Percentiles rank a stretch among this genome's conserved stretches.
Conservation (phyloP, 2,888 invertebrate genomes). For the Linnaemya tessellans region DNA sequence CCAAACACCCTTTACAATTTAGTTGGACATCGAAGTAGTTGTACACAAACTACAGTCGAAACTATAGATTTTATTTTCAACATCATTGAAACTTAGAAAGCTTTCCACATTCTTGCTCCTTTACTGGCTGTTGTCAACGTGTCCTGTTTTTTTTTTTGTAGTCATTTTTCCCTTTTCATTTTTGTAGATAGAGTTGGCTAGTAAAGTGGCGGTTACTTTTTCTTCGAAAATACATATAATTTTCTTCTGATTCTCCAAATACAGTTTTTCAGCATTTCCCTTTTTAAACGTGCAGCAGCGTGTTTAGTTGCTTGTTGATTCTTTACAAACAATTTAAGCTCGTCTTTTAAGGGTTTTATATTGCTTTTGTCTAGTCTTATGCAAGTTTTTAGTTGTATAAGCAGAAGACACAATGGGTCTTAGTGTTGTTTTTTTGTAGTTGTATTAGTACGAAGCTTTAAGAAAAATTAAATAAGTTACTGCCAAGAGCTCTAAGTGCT, state of each 20-base stretch:
- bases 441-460: no score
- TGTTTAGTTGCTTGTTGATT: slow-evolving; percentile 53
- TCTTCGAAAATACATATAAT: slow-evolving; percentile 4
- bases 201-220: slow-evolving; percentile 8
- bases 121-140: slow-evolving; percentile 50
- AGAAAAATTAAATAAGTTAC: no score
- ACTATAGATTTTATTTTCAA: slow-evolving; percentile 52
- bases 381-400: not conserved
- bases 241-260: slow-evolving; percentile 11
- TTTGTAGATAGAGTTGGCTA: not conserved
- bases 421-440: not conserved
- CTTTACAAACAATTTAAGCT: slow-evolving; percentile 61
- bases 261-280: slow-evolving; percentile 5
- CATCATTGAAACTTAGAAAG: slow-evolving; percentile 48
- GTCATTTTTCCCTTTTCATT: not conserved
- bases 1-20: not conserved
- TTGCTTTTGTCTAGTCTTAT: slow-evolving; percentile 9
- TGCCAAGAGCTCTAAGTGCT: no score
- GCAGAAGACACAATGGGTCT: not conserved
- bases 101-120: slow-evolving; percentile 59
- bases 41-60: slow-evolving; percentile 50
- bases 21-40: not conserved
- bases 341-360: slow-evolving; percentile 32
- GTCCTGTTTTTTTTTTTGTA: slow-evolving; percentile 1
- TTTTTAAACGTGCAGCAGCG: slow-evolving; percentile 22